Conservation (phyloP, 2,888 invertebrate species). For the Notodonta ziczac region DNA sequence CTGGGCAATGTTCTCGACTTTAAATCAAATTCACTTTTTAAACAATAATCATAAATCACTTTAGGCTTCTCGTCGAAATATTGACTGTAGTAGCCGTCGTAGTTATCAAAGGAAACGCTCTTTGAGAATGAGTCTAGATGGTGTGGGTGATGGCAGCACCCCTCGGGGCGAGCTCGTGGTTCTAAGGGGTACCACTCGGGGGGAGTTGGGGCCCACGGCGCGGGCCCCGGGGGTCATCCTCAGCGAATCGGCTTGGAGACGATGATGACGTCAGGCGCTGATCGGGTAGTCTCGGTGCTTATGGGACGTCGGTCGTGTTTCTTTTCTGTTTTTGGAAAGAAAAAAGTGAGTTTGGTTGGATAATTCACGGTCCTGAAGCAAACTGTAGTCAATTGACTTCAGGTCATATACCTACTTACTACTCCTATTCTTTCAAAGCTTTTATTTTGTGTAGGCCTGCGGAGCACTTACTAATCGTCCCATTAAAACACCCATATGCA, state of each 20-base stretch:
- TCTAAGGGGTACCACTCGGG: conserved; percentile 66
- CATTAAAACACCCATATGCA: no score
- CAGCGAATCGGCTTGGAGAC: conserved; percentile 83
- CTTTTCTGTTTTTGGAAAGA: conserved; percentile 65
- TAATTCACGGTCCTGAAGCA: no score
- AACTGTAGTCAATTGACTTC: background rate
- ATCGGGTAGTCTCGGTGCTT: conserved; percentile 93
- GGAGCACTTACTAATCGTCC: no score
- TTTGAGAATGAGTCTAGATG: conserved; percentile 56
- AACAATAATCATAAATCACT: conserved; percentile 70
- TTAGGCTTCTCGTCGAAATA: conserved; percentile 72
- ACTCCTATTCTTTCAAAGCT: no score
- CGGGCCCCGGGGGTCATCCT: conserved; percentile 80
- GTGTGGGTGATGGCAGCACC: conserved; percentile 55
- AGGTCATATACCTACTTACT: no score
- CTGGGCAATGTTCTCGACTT: conserved; percentile 71
- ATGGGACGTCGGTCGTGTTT: conserved; percentile 86
- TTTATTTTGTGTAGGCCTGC: background rate
- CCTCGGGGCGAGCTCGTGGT: conserved; percentile 67
- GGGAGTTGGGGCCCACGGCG: conserved; percentile 77
- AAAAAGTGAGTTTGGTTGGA: background rate
- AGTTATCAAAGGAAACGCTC: conserved; percentile 65
- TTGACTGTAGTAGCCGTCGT: conserved; percentile 71
- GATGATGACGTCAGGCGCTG: conserved; percentile 95
- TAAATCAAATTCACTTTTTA: conserved; percentile 72